phyloP scores from a whole-genome alignment of 2,797 vertebrate genomes.

The Spea hammondii region DNA sequence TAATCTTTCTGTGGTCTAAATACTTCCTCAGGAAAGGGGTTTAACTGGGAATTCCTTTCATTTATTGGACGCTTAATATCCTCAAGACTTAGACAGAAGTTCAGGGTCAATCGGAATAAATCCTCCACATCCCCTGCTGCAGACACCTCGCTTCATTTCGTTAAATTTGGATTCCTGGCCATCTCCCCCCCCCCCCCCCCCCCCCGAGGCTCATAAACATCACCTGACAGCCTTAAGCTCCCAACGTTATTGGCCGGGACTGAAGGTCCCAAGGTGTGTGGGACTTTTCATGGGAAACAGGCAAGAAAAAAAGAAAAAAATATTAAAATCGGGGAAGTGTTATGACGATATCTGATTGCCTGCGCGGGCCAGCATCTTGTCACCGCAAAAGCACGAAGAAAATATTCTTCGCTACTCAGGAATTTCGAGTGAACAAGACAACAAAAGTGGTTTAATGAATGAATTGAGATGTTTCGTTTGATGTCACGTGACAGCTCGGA shows the following conservation, averaged over 20 bases:
- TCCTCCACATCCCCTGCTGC: conserved; percentile 20
- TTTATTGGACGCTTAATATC: conserved; percentile 37
- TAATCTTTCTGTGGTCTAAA: conserved; percentile 15
- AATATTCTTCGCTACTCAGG: background rate
- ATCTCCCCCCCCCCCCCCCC: background rate
- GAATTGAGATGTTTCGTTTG: background rate
- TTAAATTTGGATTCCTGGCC: background rate
- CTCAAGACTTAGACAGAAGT: conserved; percentile 19
- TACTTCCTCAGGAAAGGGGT: conserved; percentile 41
- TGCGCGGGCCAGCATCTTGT: background rate
- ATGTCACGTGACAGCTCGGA: background rate
- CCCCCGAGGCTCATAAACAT: conserved; percentile 32
- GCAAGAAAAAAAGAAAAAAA: background rate
- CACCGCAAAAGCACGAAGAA: background rate
- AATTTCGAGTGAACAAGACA: background rate
- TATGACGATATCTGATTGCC: background rate
- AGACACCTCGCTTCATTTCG: conserved; percentile 25
- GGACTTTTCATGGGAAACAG: conserved; percentile 12
- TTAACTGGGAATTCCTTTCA: conserved; percentile 29
- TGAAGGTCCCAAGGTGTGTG: conserved; percentile 11
- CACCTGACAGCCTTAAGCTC: conserved; percentile 31
- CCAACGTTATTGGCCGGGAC: background rate
- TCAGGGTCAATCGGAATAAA: conserved; percentile 30
- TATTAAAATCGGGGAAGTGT: background rate
- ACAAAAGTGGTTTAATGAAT: background rate